Percentiles rank a stretch among this genome's conserved stretches.
Evolutionary conservation across 64 coral and sea anemone species (phyloP).

Genomic region (Stylophora pistillata): DNA sequence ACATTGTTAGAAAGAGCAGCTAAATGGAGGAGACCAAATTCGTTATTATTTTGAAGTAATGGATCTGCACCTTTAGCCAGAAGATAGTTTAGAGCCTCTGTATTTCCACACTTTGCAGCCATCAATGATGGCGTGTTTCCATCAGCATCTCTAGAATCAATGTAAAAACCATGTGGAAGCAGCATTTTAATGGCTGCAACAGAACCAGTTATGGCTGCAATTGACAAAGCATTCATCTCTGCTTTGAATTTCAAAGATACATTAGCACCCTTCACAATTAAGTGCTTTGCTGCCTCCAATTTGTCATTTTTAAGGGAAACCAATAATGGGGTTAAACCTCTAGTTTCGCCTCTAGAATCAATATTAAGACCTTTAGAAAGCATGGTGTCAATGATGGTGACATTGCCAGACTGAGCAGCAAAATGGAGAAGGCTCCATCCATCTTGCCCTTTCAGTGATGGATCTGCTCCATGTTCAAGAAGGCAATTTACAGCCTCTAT

Average conservation of each 20-base stretch:
- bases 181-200: not conserved
- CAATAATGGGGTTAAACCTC: no score
- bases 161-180: not conserved
- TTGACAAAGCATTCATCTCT: no score
- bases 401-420: not conserved
- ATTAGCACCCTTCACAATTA: no score
- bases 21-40: not conserved
- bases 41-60: not conserved
- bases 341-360: not conserved
- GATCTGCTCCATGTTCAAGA: not conserved
- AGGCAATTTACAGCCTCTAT: not conserved
- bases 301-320: no score
- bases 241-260: no score
- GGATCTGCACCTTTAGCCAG: not conserved
- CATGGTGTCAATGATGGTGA: not conserved
- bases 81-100: not conserved
- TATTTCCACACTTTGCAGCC: not conserved
- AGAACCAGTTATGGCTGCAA: no score
- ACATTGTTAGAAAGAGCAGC: not conserved
- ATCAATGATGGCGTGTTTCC: not conserved
- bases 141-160: not conserved
- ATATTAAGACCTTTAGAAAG: not conserved
- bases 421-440: not conserved
- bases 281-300: no score
- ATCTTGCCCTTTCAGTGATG: not conserved